These are phyloP conservation scores for Crotalus horridus DNA, from an alignment of 2,113 vertebrate species.

Conservation along the genomic window DNA sequence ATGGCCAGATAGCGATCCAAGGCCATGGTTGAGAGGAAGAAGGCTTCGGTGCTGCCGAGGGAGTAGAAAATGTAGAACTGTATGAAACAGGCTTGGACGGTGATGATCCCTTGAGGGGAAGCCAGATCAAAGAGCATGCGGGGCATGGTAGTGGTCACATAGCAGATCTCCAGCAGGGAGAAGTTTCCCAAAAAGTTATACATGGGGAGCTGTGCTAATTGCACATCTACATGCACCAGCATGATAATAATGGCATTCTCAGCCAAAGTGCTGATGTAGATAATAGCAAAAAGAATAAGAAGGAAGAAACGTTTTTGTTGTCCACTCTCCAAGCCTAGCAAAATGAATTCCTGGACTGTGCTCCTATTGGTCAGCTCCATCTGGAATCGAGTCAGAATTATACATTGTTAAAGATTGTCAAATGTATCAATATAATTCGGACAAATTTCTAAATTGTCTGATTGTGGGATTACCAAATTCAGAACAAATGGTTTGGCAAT, in stretches of 20 bases:
- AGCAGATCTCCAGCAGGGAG: slow-evolving; percentile 49
- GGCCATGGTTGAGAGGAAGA: slow-evolving; percentile 42
- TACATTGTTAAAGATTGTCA: neutral
- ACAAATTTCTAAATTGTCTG: neutral
- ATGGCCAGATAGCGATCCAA: slow-evolving; percentile 42
- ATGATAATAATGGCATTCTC: neutral
- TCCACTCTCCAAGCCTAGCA: neutral
- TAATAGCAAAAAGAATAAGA: neutral
- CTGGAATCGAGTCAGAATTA: neutral
- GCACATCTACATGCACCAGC: neutral
- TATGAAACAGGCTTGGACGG: slow-evolving; percentile 47
- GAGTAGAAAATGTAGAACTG: slow-evolving; percentile 63
- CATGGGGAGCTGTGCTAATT: slow-evolving; percentile 44
- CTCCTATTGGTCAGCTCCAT: neutral
- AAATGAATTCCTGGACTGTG: neutral
- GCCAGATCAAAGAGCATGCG: slow-evolving; percentile 39
- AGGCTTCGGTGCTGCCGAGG: slow-evolving; percentile 45
- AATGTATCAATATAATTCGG: neutral
- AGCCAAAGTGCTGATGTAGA: neutral
- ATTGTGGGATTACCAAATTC: neutral
- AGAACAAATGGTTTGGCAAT: neutral
- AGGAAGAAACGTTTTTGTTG: neutral
- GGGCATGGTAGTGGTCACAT: slow-evolving; percentile 37
- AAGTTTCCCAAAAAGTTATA: slow-evolving; percentile 48
- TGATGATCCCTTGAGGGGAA: slow-evolving; percentile 28